phyloP scores from a whole-genome alignment of 2,888 invertebrate genomes.

The Aphidoletes aphidimyza region DNA sequence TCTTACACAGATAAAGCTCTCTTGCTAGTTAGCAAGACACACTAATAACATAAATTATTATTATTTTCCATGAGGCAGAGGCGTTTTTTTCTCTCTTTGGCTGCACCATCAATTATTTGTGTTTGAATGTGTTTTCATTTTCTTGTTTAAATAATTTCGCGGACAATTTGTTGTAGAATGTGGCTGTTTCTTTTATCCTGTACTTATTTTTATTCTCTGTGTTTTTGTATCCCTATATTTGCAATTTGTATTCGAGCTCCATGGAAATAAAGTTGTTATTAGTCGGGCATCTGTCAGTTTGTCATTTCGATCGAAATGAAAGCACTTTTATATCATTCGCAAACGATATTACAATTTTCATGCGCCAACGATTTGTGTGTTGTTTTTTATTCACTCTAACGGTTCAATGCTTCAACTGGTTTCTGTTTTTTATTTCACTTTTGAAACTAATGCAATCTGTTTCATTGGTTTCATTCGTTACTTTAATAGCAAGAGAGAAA shows the following conservation, averaged over 20 bases:
- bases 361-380: neutral
- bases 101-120: constrained; percentile 9
- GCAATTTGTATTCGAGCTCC: neutral
- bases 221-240: neutral
- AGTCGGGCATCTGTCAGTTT: constrained; percentile 10
- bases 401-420: neutral
- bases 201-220: neutral
- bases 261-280: neutral
- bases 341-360: neutral
- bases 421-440: constrained; percentile 12
- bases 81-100: neutral
- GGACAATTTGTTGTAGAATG: constrained; percentile 19
- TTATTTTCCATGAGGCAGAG: neutral
- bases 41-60: constrained; percentile 34
- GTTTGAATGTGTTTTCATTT: constrained; percentile 15
- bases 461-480: constrained; percentile 2
- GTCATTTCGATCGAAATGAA: neutral
- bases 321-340: neutral
- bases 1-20: constrained; percentile 1
- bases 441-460: neutral
- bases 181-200: neutral
- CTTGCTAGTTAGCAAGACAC: neutral
- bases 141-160: constrained; percentile 30
- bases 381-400: neutral
- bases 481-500: neutral